phyloP scores from a whole-genome alignment of 2,113 vertebrate species.

The Setophaga coronata region DNA sequence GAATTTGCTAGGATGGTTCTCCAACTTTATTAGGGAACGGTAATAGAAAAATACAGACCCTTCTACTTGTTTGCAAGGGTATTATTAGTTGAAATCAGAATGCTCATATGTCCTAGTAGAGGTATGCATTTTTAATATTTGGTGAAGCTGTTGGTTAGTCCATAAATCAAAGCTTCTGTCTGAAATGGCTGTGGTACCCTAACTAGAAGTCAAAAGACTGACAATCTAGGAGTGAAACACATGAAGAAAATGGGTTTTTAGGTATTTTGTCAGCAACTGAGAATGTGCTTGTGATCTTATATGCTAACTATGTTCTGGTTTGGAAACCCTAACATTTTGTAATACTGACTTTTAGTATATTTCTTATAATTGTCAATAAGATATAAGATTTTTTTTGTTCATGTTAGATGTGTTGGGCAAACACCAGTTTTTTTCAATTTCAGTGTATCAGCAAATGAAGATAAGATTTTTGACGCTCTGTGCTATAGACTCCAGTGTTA shows the following conservation, averaged over 20 bases:
- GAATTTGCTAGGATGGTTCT: neutral
- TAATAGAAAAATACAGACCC: neutral
- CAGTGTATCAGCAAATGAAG: neutral
- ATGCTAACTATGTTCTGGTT: neutral
- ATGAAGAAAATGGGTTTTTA: neutral
- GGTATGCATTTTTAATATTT: neutral
- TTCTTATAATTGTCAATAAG: neutral
- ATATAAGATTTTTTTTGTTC: neutral
- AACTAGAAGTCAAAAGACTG: neutral
- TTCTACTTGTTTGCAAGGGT: neutral
- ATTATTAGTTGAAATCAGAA: neutral
- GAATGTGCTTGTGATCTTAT: neutral
- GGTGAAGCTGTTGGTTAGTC: neutral
- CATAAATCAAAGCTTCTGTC: neutral
- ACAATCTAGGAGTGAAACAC: neutral
- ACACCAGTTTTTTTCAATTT: neutral
- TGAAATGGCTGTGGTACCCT: neutral
- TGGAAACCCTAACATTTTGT: neutral
- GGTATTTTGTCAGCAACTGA: neutral
- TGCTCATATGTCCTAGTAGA: neutral
- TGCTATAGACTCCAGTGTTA: neutral
- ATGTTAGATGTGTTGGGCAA: neutral
- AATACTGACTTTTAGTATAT: neutral
- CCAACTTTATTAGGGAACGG: neutral
- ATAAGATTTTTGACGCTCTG: neutral